Evolutionary conservation across 2,888 invertebrate genomes (phyloP), one percentile per base, ranked within the genome.

Genomic region (Anticlea derivata): DNA sequence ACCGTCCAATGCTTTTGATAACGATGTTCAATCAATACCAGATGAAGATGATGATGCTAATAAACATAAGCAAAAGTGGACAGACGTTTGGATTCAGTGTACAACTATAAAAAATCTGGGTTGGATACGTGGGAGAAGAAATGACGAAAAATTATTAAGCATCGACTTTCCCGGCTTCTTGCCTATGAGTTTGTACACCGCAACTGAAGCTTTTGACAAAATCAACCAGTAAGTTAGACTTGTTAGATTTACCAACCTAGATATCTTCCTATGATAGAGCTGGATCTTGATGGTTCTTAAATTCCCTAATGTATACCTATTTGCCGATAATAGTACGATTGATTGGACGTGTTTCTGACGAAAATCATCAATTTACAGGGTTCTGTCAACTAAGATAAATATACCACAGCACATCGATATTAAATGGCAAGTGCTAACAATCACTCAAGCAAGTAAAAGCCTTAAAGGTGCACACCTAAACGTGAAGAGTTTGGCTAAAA

Each of bases 161-260:
- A 84, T 86, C 55, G 73, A 80, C 63, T 82, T 87, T 54, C 86
- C 88, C 12, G 85, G 83, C 45, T 83, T 80, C 63, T 73, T 78
- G 41, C 75, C 58, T 56, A 78, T 80, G 0, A 68, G 75, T 3
- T 86, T 75, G 74, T 86, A 81, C 58, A 11, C 60, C 1, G 66
- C 75, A 68, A 56, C 66, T 17, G 78, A 78, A 59, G 84, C 83
- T 2, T 78, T 81, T 47, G 39, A 55, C 7, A 82, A 83, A 70
- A 80, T 90, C 33, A 85, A 78, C 47, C 65, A 77, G 90, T 88
- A 68, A 86, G 88, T 86, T n/a, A n/a, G n/a, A n/a, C n/a, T n/a
- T n/a, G n/a, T n/a, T n/a, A n/a, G n/a, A n/a, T n/a, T n/a, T n/a
- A n/a, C n/a, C n/a, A n/a, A 69, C 30, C 37, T 12, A 4, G 11